Conservation (phyloP, 2,888 invertebrate genomes). For the Megalurothrips usitatus region DNA sequence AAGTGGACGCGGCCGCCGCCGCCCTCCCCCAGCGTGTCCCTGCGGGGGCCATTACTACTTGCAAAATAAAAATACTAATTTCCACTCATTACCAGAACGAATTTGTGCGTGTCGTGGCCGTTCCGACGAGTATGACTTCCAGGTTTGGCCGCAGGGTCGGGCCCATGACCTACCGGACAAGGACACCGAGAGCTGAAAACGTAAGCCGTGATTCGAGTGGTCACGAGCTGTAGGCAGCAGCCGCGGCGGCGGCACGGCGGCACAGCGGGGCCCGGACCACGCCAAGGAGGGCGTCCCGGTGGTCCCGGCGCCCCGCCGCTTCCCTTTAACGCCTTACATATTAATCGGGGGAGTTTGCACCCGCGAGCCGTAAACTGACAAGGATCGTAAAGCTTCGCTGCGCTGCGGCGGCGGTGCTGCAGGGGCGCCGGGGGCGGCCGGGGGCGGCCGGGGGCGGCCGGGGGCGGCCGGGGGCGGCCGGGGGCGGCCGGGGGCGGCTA, state of each 20-base stretch:
- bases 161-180: too few species aligned
- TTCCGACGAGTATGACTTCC: too few species aligned
- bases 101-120: too few species aligned
- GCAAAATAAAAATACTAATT: too few species aligned
- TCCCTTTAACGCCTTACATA: slow-evolving; percentile 16
- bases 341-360: slow-evolving; percentile 17
- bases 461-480: neutral
- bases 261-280: neutral
- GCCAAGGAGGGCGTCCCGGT: neutral
- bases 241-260: neutral
- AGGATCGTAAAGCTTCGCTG: slow-evolving; percentile 11
- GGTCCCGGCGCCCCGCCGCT: neutral
- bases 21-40: neutral
- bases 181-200: too few species aligned
- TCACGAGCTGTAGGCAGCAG: too few species aligned
- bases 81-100: too few species aligned
- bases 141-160: too few species aligned
- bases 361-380: slow-evolving; percentile 16
- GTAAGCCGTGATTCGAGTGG: too few species aligned
- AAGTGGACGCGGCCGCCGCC: neutral
- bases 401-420: neutral
- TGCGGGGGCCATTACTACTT: too few species aligned
- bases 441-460: neutral
- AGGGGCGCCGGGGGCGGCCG: neutral
- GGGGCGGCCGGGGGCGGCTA: neutral